Evolutionary conservation across 2,888 invertebrate genomes (phyloP), one percentile per base, ranked within the genome.

Genomic region (Hyalella azteca): DNA sequence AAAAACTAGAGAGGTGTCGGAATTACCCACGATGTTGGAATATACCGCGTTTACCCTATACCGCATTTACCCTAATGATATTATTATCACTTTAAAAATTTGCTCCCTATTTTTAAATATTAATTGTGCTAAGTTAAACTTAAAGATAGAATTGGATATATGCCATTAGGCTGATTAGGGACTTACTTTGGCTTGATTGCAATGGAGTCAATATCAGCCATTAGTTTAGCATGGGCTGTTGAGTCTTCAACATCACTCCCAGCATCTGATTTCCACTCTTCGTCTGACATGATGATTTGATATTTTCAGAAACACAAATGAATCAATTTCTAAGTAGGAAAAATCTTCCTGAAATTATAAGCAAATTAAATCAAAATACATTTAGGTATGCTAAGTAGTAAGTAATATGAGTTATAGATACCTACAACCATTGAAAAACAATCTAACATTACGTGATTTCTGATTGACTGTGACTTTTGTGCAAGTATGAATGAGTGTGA

Each of bases 111-210:
- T 45, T 45, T 45, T 11, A 45, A 45, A 15, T 45, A 45, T 45
- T 15, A 45, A 7, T 11, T 15, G 15, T 45, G 7, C 9, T 11
- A 11, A 15, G 15, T 11, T 15, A 45, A 45, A 45, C 15, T 45
- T 45, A 45, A 45, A 11, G 15, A 45, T 45, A 15, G 15, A 45
- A 15, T 45, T 45, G 45, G 15, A 45, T 11, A 11, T 45, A 45
- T 15, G 9, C 7, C 45, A 22, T n/a, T n/a, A n/a, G n/a, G n/a
- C n/a, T n/a, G n/a, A n/a, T n/a, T n/a, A 73, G 36, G 19, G 1
- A 77, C 77, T 78, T 40, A 78, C 78, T 59, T 78, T 22, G 59
- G 59, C 13, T 36, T 60, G 15, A 41, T 78, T 15, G 59, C 60
- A 39, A 78, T 40, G n/a, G 40, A 60, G 26, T 60, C 59, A 19